A percentile compares a stretch with the other conserved stretches of the same genome.
phyloP scores from a whole-genome alignment of 2,797 vertebrate species.

The Sphaeramia orbicularis region DNA sequence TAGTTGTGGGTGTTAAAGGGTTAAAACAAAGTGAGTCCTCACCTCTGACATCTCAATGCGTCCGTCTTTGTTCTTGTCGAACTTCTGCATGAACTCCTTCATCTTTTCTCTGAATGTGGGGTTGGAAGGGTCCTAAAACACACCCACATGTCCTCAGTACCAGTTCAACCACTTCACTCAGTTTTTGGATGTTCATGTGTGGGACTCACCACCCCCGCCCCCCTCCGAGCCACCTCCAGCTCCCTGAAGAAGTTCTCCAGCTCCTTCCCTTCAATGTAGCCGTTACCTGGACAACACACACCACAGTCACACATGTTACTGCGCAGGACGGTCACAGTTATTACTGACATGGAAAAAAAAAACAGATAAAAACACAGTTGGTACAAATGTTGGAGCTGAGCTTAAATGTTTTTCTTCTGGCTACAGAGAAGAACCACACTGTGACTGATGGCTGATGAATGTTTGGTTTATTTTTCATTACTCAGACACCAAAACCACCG shows the following conservation, averaged over 20 bases:
- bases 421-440: no score
- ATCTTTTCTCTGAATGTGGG: slow-evolving; percentile 92
- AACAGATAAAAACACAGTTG: neutral
- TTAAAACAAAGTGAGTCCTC: slow-evolving; percentile 64
- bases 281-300: slow-evolving; percentile 88
- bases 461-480: no score
- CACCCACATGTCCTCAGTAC: neutral
- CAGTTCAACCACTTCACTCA: no score
- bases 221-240: slow-evolving; percentile 92
- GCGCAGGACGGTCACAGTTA: no score
- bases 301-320: no score
- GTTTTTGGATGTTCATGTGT: no score
- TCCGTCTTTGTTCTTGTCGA: slow-evolving; percentile 96
- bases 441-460: no score
- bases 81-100: slow-evolving; percentile 98
- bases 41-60: slow-evolving; percentile 98
- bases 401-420: no score
- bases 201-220: slow-evolving; percentile 92
- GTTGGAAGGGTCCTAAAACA: slow-evolving; percentile 87
- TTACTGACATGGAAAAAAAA: slow-evolving; percentile 30
- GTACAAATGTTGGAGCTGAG: no score
- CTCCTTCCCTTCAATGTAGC: slow-evolving; percentile 98
- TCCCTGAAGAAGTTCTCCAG: slow-evolving; percentile 97
- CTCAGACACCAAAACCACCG: no score
- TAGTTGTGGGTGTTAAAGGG: neutral